These are phyloP conservation scores for Actinostola sp. DNA, from an alignment of 92 coral and sea anemone genomes.

Conservation along the genomic window DNA sequence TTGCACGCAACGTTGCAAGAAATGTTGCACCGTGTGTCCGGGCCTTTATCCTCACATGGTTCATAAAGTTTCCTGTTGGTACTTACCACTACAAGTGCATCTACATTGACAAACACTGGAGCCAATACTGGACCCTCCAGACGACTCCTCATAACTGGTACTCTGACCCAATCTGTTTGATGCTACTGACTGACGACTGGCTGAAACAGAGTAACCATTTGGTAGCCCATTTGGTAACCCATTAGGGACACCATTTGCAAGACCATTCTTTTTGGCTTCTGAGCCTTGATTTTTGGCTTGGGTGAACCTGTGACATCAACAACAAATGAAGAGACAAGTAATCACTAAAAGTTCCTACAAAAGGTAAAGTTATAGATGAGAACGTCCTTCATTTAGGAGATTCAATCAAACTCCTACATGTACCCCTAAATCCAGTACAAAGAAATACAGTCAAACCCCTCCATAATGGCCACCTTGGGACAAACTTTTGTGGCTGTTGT, in stretches of 20 bases:
- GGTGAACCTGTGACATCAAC: background rate
- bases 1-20: no score
- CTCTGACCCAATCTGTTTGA: constrained; percentile 44
- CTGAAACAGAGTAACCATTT: constrained; percentile 35
- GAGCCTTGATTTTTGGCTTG: constrained; percentile 12
- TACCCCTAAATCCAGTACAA: no score
- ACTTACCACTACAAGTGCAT: constrained; percentile 77
- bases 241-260: background rate
- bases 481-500: no score
- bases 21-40: no score
- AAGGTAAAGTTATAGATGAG: no score
- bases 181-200: constrained; percentile 44
- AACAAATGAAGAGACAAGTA: background rate
- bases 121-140: constrained; percentile 57
- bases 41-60: no score
- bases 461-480: no score
- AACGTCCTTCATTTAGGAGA: no score
- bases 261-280: constrained; percentile 12
- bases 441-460: no score
- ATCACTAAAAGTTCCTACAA: no score
- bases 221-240: constrained; percentile 20
- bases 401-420: no score
- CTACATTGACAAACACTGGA: constrained; percentile 63
- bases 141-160: constrained; percentile 59
- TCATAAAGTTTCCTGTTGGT: no score